A percentile compares a stretch with the other conserved stretches of the same genome.
Conservation (phyloP, 2,797 vertebrate species). For the Sebastes flavidus region DNA sequence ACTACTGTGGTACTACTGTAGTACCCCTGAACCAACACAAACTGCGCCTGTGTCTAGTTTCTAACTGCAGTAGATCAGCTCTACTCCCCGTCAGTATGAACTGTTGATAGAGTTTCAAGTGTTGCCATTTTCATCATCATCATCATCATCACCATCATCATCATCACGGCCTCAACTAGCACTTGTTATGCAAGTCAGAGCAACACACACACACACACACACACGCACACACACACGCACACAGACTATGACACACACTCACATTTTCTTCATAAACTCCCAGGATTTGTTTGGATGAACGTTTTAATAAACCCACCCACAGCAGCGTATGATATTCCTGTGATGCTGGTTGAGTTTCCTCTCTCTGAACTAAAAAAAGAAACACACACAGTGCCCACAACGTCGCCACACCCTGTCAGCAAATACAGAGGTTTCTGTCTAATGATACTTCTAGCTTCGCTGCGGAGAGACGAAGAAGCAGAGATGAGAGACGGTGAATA, state of each 20-base stretch:
- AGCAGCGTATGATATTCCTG: conserved; percentile 35
- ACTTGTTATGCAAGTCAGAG: conserved; percentile 16
- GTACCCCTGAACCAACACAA: too few relatives aligned
- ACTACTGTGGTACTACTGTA: conserved; percentile 62
- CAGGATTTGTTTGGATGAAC: background rate
- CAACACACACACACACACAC: background rate
- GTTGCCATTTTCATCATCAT: background rate
- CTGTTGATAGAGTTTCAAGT: background rate
- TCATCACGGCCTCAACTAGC: background rate
- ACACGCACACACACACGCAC: background rate
- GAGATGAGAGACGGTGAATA: background rate
- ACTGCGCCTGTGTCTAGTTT: too few relatives aligned
- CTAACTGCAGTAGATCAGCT: too few relatives aligned
- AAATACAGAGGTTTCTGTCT: conserved; percentile 61
- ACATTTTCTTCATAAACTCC: background rate
- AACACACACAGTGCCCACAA: conserved; percentile 40
- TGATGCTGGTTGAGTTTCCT: conserved; percentile 51
- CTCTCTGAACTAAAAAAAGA: conserved; percentile 59
- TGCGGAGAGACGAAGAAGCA: background rate
- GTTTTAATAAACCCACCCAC: conserved; percentile 32
- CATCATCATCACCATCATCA: background rate
- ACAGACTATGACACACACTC: background rate
- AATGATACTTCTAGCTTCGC: conserved; percentile 44
- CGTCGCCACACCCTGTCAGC: conserved; percentile 72
- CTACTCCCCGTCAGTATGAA: too few relatives aligned